A percentile compares a stretch with the other conserved stretches of the same genome.
These are phyloP conservation scores for Rhizoglyphus robini DNA, from an alignment of 1,140 invertebrate species.

Conservation along the genomic window DNA sequence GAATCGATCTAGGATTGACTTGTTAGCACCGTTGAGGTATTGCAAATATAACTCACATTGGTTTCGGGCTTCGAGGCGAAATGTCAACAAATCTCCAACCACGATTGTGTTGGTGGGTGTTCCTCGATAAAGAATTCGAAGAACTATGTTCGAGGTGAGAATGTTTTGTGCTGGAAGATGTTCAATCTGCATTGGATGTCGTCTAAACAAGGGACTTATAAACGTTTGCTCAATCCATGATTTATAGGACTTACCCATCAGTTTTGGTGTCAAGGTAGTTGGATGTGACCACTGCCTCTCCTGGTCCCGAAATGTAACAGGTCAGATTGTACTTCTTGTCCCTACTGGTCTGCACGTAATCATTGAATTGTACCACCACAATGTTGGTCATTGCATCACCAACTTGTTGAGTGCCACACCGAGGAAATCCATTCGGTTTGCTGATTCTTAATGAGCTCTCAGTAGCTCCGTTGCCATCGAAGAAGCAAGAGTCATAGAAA, in stretches of 20 bases:
- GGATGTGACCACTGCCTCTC: conserved; percentile 79
- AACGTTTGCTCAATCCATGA: neutral
- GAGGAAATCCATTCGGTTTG: conserved; percentile 72
- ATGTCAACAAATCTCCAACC: conserved; percentile 80
- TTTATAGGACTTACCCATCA: conserved; percentile 27
- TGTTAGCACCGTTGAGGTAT: neutral
- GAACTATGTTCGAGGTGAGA: conserved; percentile 64
- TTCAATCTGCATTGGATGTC: conserved; percentile 76
- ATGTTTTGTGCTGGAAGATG: conserved; percentile 79
- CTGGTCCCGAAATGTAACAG: conserved; percentile 72
- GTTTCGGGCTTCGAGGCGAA: conserved; percentile 71
- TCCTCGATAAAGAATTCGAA: conserved; percentile 73
- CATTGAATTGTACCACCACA: conserved; percentile 81
- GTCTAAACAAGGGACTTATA: conserved; percentile 30
- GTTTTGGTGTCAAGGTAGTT: conserved; percentile 77
- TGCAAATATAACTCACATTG: conserved; percentile 55
- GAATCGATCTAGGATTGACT: conserved; percentile 26
- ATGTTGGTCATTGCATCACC: conserved; percentile 86
- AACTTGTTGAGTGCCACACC: conserved; percentile 78
- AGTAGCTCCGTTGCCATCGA: conserved; percentile 69
- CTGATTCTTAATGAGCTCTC: conserved; percentile 67
- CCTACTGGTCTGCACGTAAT: conserved; percentile 73
- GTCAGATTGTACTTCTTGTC: conserved; percentile 84
- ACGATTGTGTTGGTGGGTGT: conserved; percentile 80
- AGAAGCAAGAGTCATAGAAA: conserved; percentile 78